phyloP scores from a whole-genome alignment of 2,113 vertebrate genomes.

The Hepsetus odoe region DNA sequence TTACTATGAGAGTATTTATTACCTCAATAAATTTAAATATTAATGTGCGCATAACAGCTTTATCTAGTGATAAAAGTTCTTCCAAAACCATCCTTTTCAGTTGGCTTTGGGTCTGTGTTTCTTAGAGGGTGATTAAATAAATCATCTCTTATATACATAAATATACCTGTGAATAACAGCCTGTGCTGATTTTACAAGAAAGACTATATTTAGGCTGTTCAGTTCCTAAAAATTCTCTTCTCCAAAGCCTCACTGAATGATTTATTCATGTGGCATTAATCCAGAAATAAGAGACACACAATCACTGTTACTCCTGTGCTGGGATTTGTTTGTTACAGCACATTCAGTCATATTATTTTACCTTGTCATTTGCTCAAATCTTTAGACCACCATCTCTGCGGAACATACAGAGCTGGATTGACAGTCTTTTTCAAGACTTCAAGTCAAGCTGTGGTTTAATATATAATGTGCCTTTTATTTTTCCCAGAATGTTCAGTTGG shows the following conservation, averaged over 20 bases:
- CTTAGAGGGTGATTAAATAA: no score
- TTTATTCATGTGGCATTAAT: slow-evolving; percentile 2
- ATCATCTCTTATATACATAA: no score
- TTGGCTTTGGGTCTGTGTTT: no score
- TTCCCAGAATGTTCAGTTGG: slow-evolving; percentile 80
- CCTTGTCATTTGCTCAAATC: neutral
- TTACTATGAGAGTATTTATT: neutral
- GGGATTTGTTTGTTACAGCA: neutral
- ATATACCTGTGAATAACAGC: neutral
- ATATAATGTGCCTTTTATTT: slow-evolving; percentile 15
- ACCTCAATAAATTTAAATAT: neutral
- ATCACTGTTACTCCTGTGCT: neutral
- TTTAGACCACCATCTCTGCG: neutral
- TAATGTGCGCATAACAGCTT: no score
- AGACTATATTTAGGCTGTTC: neutral
- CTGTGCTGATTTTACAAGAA: neutral
- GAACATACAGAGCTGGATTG: slow-evolving; percentile 7
- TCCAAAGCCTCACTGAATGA: neutral
- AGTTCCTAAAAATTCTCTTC: neutral
- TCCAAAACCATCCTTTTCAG: no score
- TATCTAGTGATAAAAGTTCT: no score
- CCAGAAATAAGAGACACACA: neutral
- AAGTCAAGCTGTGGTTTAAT: slow-evolving; percentile 41
- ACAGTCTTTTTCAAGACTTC: neutral
- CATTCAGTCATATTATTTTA: neutral